Evolutionary conservation across 2,797 vertebrate species (phyloP), one percentile per base, ranked within the genome.

Genomic region (Tenualosa ilisha): DNA sequence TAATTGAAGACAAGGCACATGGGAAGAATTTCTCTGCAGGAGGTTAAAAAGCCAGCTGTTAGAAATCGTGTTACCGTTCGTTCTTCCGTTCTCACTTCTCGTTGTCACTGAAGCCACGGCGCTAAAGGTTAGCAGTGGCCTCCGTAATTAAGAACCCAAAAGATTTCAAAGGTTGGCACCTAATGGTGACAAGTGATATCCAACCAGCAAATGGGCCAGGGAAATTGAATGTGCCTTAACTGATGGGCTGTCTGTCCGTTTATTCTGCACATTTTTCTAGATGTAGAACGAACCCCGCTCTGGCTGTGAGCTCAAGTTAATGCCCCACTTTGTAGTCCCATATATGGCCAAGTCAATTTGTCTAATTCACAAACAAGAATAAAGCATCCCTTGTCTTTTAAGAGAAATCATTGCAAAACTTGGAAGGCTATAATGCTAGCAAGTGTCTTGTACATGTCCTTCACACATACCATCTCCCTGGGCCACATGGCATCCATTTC

Each of bases 1-100:
- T 90, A 90, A 90, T 90, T 89, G 88, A 84, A 83, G 86, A 79
- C 82, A 50, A 68, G 85, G 86, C 85, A 86, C 84, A 81, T 1
- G 43, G 84, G 82, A 63, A 7, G 51, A 79, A 26, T 50, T 24
- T 9, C 85, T 59, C 50, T 31, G 51, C 17, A 40, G 65, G 82
- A 86, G 65, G 85, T 83, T 83, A 86, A 83, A 83, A 72, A 59
- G 37, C 53, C 46, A 9, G 50, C 81, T 83, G 51, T 83, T 46
- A 72, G 81, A 72, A n/a, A 53, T 68, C 61, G 54, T 83, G 50
- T 59, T 24, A 40, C 82, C 56, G 54, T 82, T 59, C 54, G 82
- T 75, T 83, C 61, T 50, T 43, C 17, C 59, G n/a, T 37, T 22
- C 22, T 59, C 49, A 31, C 68, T 22, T 56, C 51, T 26, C 82